phyloP scores from a whole-genome alignment of 2,113 vertebrate genomes.

The Prunella fulvescens region DNA sequence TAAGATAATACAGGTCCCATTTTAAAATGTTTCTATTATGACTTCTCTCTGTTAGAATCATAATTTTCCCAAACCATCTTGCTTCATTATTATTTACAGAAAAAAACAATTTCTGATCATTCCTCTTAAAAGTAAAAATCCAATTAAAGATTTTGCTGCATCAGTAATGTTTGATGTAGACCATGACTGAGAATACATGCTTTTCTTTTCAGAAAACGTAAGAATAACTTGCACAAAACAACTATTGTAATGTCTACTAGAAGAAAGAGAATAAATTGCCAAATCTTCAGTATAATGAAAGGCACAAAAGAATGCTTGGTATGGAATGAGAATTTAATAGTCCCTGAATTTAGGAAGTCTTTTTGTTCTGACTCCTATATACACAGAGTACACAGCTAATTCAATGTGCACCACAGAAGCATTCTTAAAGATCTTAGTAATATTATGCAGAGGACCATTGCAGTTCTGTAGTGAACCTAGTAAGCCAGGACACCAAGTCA shows the following conservation, averaged over 20 bases:
- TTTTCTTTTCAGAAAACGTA: neutral
- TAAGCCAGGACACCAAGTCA: neutral
- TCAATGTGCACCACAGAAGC: neutral
- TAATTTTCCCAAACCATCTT: neutral
- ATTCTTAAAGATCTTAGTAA: neutral
- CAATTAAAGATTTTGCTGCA: constrained; percentile 27
- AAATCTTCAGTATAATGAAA: neutral
- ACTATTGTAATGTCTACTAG: neutral
- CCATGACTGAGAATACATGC: neutral
- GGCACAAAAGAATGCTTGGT: neutral
- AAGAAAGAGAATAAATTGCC: neutral
- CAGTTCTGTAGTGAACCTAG: neutral
- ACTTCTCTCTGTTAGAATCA: neutral
- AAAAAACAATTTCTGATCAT: constrained; percentile 13
- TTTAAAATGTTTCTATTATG: constrained; percentile 1
- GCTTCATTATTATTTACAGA: constrained; percentile 39
- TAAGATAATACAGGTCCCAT: constrained; percentile 16
- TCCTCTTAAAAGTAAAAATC: constrained; percentile 1
- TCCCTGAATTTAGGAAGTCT: neutral
- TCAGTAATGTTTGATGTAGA: neutral
- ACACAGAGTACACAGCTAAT: neutral
- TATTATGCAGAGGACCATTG: neutral
- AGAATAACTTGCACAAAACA: neutral
- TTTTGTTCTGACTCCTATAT: neutral
- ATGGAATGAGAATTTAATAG: neutral